Base-by-base conservation (phyloP, 1,140 invertebrate genomes). In the Prorops nasuta region DNA sequence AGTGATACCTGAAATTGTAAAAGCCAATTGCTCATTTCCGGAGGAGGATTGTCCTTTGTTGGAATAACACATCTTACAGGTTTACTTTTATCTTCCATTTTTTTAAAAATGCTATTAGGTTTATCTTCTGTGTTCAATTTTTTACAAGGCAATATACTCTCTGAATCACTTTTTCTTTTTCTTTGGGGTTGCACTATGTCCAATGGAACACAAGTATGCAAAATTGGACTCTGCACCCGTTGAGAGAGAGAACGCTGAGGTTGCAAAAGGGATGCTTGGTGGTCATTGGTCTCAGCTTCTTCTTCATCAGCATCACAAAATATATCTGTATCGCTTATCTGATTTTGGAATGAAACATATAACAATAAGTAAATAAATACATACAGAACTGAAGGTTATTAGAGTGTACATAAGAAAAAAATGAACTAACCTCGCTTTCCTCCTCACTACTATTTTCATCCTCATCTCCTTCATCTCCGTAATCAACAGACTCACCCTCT, bases 31-130 rank as follows among this genome's bases (percentile, higher is more conserved):
- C 79, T 82, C 72, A 92, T 81, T 71, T 89, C 87, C 8, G 86
- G 84, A 20, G 90, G 89, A 41, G 89, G 89, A 79, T 90, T 88
- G 58, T 89, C 87, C 74, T 87, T 87, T 3, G 88, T 88, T 15
- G 87, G 86, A 60, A 91, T 89, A 28, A 86, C 71, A 57, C 74
- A 80, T 64, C 77, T 67, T 31, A 70, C 59, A 44, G 74, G 70
- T 68, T 81, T 80, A 14, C 65, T 64, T 56, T 79, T 80, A 34
- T 79, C 77, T 32, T 78, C 74, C 20, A 68, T 36, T 52, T 67
- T 76, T 60, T 73, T 76, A 16, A 60, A 39, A 48, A 54, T 61
- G 60, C 72, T 74, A 19, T 6, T 55, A 48, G 12, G 54, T 43
- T 72, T 74, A 16, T 72, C 69, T 22, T 72, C 69, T 7, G 70